Evolutionary conservation across 1,140 invertebrate species (phyloP).

Genomic region (Neodiprion lecontei): DNA sequence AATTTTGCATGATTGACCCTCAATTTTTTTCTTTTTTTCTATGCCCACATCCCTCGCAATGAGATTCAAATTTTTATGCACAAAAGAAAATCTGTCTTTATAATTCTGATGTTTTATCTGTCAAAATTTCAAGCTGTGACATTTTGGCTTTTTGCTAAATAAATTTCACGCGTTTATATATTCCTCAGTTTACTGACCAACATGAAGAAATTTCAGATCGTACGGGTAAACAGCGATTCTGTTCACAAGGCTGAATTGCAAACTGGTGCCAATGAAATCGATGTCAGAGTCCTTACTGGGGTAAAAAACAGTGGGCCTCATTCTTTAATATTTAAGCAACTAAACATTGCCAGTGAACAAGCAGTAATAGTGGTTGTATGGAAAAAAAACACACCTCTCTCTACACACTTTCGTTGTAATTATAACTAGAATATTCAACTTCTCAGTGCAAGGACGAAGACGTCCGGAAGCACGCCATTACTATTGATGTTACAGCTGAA

Average conservation of each 20-base stretch:
- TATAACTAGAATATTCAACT: background rate
- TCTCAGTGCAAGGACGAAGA: constrained; percentile 25
- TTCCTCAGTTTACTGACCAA: constrained; percentile 15
- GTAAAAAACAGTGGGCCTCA: constrained; percentile 27
- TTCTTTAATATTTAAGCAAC: background rate
- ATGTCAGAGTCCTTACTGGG: constrained; percentile 18
- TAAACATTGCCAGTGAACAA: background rate
- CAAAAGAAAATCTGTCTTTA: background rate
- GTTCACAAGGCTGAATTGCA: constrained; percentile 36
- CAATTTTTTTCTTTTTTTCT: no score
- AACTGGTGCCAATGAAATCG: constrained; percentile 39
- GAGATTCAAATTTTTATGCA: background rate
- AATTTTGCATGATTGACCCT: no score
- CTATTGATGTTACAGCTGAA: constrained; percentile 31
- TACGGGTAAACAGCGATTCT: constrained; percentile 35
- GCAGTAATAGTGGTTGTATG: background rate
- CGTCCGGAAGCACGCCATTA: constrained; percentile 33
- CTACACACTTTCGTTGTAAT: constrained; percentile 15
- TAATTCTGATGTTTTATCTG: background rate
- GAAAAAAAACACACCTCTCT: background rate
- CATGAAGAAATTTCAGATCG: constrained; percentile 36
- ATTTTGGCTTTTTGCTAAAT: background rate
- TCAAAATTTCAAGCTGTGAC: background rate
- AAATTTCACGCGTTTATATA: background rate
- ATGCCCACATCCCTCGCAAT: background rate